These are phyloP conservation scores for Parambassis ranga DNA, from an alignment of 2,797 vertebrate genomes.

Conservation along the genomic window DNA sequence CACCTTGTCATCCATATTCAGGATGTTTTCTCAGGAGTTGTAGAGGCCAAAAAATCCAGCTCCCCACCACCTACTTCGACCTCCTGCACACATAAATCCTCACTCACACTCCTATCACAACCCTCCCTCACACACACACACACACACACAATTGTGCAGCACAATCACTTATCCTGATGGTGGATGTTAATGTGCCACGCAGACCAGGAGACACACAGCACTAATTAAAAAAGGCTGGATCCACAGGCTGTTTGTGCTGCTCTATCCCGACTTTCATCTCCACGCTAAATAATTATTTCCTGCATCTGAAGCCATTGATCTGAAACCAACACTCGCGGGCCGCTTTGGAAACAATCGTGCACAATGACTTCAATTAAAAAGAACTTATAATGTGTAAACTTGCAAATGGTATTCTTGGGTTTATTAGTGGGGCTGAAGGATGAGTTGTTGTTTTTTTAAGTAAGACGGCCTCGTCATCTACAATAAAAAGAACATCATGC, in stretches of 20 bases:
- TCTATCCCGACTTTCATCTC: slow-evolving; percentile 60
- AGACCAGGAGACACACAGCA: slow-evolving; percentile 37
- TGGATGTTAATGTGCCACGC: slow-evolving; percentile 54
- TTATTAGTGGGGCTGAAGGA: slow-evolving; percentile 41
- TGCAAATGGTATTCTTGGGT: slow-evolving; percentile 38
- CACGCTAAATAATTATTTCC: slow-evolving; percentile 65
- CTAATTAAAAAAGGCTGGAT: slow-evolving; percentile 66
- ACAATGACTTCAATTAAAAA: slow-evolving; percentile 40
- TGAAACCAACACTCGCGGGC: slow-evolving; percentile 41
- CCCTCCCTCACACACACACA: neutral
- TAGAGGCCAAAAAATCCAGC: neutral
- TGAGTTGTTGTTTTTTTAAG: slow-evolving; percentile 27
- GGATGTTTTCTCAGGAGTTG: neutral
- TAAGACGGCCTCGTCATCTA: slow-evolving; percentile 35
- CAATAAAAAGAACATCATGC: slow-evolving; percentile 33
- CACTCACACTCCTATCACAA: neutral
- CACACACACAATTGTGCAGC: slow-evolving; percentile 3
- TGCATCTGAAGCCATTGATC: slow-evolving; percentile 60
- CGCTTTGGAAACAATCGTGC: slow-evolving; percentile 20
- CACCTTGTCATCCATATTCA: slow-evolving; percentile 30
- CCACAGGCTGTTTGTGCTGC: slow-evolving; percentile 60
- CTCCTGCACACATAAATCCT: neutral
- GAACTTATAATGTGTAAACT: slow-evolving; percentile 35
- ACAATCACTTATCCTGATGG: slow-evolving; percentile 34
- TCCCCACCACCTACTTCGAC: neutral